A percentile compares a stretch with the other conserved stretches of the same genome.
Evolutionary conservation across 30 jellyfish, hydroid and myxozoan genomes (phyloP).

Genomic region (Catostylus mosaicus): DNA sequence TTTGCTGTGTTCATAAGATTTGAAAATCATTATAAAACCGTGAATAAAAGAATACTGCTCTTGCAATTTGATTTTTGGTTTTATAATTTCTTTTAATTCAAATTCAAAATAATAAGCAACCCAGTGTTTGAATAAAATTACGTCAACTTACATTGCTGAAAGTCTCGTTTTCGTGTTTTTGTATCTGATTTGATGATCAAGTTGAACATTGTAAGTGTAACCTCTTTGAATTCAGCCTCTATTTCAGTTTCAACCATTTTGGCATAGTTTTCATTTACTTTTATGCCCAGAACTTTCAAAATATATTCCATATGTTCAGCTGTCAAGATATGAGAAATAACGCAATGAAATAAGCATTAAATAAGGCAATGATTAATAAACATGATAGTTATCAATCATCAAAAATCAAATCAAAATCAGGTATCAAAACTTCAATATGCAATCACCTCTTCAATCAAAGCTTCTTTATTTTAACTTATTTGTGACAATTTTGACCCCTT

Average conservation of each 20-base stretch:
- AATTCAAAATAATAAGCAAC: too few species aligned
- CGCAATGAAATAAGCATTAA: not conserved
- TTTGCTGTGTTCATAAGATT: too few species aligned
- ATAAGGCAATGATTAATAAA: not conserved
- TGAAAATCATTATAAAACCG: too few species aligned
- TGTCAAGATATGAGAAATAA: too few species aligned
- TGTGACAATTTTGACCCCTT: too few species aligned
- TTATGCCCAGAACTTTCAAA: not conserved
- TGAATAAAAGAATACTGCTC: too few species aligned
- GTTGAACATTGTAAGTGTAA: conserved; percentile 2
- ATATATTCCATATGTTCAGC: too few species aligned
- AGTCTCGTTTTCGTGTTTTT: not conserved
- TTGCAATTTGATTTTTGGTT: too few species aligned
- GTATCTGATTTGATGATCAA: conserved; percentile 18
- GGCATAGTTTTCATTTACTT: conserved; percentile 1
- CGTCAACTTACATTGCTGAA: conserved; percentile 1
- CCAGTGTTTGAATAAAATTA: not conserved
- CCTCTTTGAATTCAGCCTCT: conserved; percentile 37
- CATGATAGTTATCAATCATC: not conserved
- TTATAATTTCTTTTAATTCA: too few species aligned
- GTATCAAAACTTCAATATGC: too few species aligned
- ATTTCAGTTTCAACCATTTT: conserved; percentile 23
- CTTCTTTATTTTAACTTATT: too few species aligned
- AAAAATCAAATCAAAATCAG: not conserved
- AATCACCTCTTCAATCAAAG: too few species aligned